Conservation (phyloP, 2,113 vertebrate genomes). For the Neomonachus schauinslandi region DNA sequence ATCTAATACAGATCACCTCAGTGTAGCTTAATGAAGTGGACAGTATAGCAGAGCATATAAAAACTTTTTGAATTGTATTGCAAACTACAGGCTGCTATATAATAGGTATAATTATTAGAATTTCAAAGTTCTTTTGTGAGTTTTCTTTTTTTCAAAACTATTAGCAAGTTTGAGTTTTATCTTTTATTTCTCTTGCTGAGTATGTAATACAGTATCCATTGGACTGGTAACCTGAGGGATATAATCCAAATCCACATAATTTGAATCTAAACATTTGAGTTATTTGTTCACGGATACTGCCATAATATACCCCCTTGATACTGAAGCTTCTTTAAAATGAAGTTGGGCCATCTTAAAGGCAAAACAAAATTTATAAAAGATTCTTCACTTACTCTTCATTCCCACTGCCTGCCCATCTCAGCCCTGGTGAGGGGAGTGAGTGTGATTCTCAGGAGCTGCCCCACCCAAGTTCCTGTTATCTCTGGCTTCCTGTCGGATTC, state of each 20-base stretch:
- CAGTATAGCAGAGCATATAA: not conserved
- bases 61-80: not conserved
- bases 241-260: not conserved
- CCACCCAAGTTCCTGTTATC: not conserved
- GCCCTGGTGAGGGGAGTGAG: not conserved
- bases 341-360: not conserved
- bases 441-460: not conserved
- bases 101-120: not conserved
- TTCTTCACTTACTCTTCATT: not conserved
- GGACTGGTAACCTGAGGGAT: not conserved
- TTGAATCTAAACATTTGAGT: conserved; percentile 11
- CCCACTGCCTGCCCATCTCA: not conserved
- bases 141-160: not conserved
- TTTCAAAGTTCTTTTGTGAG: conserved; percentile 32
- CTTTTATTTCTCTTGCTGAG: not conserved
- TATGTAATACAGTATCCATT: not conserved
- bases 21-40: not conserved
- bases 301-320: not conserved
- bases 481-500: not conserved
- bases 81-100: not conserved
- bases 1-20: not conserved
- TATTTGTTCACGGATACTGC: not conserved
- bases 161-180: not conserved
- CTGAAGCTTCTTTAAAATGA: conserved; percentile 1
- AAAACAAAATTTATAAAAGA: not conserved